A percentile compares a stretch with the other conserved stretches of the same genome.
These are phyloP conservation scores for Mus pahari DNA, from an alignment of 2,113 vertebrate genomes.

Conservation along the genomic window DNA sequence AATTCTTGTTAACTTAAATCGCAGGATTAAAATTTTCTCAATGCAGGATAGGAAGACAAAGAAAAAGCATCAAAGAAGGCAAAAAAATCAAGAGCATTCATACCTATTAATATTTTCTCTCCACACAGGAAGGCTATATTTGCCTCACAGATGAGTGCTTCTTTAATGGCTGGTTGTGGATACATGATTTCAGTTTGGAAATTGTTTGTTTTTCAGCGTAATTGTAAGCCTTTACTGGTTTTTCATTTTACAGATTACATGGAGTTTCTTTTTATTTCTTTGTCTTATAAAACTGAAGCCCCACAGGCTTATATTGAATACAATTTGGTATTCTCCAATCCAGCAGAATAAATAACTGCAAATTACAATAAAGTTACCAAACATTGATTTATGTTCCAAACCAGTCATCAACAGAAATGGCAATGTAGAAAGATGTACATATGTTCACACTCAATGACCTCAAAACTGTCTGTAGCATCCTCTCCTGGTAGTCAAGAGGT, in stretches of 20 bases:
- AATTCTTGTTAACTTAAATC: constrained; percentile 62
- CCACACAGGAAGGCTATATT: neutral
- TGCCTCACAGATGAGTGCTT: neutral
- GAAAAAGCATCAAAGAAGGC: constrained; percentile 47
- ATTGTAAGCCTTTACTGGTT: neutral
- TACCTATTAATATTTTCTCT: neutral
- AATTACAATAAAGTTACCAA: constrained; percentile 33
- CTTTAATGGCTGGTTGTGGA: neutral
- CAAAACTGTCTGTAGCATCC: neutral
- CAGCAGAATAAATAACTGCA: constrained; percentile 8
- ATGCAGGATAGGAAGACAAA: neutral
- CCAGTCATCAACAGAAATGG: constrained; percentile 2
- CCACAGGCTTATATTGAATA: constrained; percentile 46
- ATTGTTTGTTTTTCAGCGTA: neutral
- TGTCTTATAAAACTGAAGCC: neutral
- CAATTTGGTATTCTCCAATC: constrained; percentile 49
- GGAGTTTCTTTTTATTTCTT: constrained; percentile 48
- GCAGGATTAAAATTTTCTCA: constrained; percentile 52
- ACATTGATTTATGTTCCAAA: constrained; percentile 25
- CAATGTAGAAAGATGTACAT: neutral
- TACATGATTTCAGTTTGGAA: neutral
- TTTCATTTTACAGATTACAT: neutral
- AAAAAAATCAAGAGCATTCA: neutral
- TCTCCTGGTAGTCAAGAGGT: neutral
- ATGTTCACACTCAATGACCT: neutral